Conservation (phyloP, 2,888 invertebrate species). For the Helicoverpa assulta region DNA sequence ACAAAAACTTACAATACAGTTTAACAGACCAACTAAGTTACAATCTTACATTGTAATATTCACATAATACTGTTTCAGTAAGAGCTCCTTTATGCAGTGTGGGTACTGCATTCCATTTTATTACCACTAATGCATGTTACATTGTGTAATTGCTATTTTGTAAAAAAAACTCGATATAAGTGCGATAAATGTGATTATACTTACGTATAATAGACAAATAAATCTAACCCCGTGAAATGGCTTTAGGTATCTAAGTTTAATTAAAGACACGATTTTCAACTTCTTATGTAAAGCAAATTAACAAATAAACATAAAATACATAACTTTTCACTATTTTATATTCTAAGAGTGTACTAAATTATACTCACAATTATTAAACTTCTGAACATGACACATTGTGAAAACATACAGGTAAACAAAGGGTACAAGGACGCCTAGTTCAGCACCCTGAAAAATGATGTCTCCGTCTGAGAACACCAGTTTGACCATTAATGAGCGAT, state of each 20-base stretch:
- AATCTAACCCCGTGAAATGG: no score
- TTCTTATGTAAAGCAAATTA: no score
- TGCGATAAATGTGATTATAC: no score
- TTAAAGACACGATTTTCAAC: no score
- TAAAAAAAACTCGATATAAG: no score
- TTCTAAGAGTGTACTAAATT: not conserved
- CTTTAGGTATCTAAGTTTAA: no score
- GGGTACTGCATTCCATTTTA: not conserved
- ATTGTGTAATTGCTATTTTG: no score
- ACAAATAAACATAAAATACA: no score
- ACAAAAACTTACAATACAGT: constrained; percentile 51
- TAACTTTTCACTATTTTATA: no score
- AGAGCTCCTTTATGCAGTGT: not conserved
- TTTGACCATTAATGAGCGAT: constrained; percentile 63
- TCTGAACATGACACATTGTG: not conserved
- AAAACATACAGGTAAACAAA: not conserved
- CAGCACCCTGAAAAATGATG: constrained; percentile 13
- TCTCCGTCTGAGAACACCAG: constrained; percentile 19
- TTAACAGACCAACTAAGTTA: constrained; percentile 31
- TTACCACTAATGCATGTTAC: not conserved
- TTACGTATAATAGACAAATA: no score
- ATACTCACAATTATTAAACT: not conserved
- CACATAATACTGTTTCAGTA: not conserved
- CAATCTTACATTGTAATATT: constrained; percentile 8
- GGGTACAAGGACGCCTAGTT: constrained; percentile 1